Base-by-base conservation (phyloP, 2,797 vertebrate species). In the Sebastes jordani region DNA sequence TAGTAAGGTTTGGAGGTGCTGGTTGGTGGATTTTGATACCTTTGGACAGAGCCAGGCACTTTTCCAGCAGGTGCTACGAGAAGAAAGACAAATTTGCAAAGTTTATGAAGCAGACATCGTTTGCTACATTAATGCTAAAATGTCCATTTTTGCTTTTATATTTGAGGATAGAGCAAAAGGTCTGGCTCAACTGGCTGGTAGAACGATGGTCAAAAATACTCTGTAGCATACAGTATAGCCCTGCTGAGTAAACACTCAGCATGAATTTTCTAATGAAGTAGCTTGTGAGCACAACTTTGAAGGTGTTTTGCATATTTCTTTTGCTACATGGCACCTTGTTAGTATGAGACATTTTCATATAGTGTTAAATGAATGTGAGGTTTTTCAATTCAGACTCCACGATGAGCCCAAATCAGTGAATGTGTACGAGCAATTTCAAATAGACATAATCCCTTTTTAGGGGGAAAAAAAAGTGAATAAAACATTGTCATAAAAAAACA, bases 401-500 rank as follows among this genome's bases (percentile, higher is more conserved):
- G 72, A 83, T 64, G 74, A 79, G 49, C 60, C 38, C 55, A 68
- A 76, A 79, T 85, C 77, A 67, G 71, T 18, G 22, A 83, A 80
- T 42, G 70, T 75, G 59, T 58, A 25, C 32, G 55, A 86, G 72
- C 69, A 73, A 69, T 88, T 91, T 86, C 78, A 88, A 86, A 88
- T 62, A 65, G 71, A 76, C 74, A 73, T 90, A 92, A 91, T 91
- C 82, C 87, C 70, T 79, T 83, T 88, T 32, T 2, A 3, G 23
- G 62, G 62, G 18, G 0, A 2, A 69, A 60, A 60, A 86, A 74
- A 86, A 71, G 82, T 76, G 83, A 90, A 87, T 91, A 88, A 83
- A 88, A 86, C 80, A 91, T 90, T 92, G 92, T 93, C 92, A 91
- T 86, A 74, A 90, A 91, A 87, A 86, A 89, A 91, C 70, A 67